Percentiles rank a stretch among this genome's conserved stretches.
Evolutionary conservation across 2,113 vertebrate species (phyloP).

Genomic region (Corythornis vintsioides): DNA sequence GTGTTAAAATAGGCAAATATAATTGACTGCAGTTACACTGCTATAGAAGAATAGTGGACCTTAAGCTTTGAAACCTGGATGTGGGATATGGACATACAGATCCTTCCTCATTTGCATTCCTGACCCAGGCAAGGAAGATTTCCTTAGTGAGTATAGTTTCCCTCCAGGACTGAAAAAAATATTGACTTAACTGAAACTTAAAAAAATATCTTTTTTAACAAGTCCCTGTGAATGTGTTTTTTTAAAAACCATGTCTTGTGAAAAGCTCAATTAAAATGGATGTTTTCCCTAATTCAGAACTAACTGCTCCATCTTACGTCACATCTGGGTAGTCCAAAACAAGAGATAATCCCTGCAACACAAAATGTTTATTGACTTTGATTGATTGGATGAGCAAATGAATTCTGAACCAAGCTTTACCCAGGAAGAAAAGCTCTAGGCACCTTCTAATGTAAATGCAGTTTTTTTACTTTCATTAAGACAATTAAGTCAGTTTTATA

Average conservation of each 20-base stretch:
- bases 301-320: not conserved
- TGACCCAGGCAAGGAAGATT: not conserved
- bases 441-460: not conserved
- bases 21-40: not conserved
- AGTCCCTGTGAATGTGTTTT: not conserved
- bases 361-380: not conserved
- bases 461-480: not conserved
- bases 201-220: not conserved
- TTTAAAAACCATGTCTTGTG: not conserved
- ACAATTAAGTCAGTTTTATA: not conserved
- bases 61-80: not conserved
- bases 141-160: not conserved
- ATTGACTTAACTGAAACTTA: not conserved
- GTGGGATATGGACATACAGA: not conserved
- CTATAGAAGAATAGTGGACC: not conserved
- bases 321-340: not conserved
- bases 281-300: not conserved
- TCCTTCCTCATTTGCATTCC: not conserved
- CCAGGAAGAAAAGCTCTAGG: not conserved
- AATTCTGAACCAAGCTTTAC: not conserved
- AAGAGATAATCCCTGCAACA: not conserved
- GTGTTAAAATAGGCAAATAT: not conserved
- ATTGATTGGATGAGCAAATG: not conserved
- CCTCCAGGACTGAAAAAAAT: not conserved
- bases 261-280: not conserved